phyloP scores from a whole-genome alignment of 53 echinoderm and acorn worm species.

The Paracentrotus lividus region DNA sequence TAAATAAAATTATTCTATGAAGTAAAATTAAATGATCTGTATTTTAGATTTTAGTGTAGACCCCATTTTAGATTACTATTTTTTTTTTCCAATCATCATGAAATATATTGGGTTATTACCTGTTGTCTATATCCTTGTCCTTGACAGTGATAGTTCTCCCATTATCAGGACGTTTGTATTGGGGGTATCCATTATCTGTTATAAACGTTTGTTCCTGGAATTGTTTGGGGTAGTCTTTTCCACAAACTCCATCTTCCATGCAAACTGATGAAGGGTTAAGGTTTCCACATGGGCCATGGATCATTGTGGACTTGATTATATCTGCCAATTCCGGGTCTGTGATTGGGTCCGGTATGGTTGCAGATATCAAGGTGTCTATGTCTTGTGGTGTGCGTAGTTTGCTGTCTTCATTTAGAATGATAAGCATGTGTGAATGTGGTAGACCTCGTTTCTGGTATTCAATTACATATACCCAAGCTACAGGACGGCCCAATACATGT shows the following conservation, averaged over 20 bases:
- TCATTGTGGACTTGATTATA: background rate
- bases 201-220: background rate
- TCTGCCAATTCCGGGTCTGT: background rate
- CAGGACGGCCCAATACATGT: background rate
- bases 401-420: slow-evolving; percentile 21
- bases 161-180: background rate
- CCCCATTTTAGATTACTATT: no score
- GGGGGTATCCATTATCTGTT: background rate
- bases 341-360: background rate
- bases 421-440: slow-evolving; percentile 63
- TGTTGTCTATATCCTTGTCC: background rate
- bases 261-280: background rate
- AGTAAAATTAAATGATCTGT: no score
- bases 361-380: background rate
- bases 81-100: no score
- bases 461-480: slow-evolving; percentile 58
- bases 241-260: background rate
- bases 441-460: slow-evolving; percentile 70
- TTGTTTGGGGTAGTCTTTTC: background rate
- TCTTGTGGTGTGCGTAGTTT: background rate
- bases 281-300: background rate
- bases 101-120: no score
- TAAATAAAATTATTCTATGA: no score
- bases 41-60: no score
- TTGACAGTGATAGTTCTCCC: background rate